Base-by-base conservation (phyloP, 1,140 invertebrate genomes). In the Tenebrio molitor region DNA sequence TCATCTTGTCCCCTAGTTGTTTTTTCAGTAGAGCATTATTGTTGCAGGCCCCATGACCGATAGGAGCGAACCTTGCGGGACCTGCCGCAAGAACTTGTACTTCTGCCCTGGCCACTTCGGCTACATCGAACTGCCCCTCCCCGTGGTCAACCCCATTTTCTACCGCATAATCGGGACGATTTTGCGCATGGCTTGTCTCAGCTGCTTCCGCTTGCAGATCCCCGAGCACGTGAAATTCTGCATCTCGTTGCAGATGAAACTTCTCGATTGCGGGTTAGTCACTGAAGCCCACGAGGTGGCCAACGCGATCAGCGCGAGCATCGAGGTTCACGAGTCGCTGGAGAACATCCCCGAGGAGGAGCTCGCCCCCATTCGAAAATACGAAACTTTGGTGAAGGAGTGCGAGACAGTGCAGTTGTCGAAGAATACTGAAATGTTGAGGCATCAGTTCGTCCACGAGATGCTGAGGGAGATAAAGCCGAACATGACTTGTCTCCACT, bases 21-120 rank as follows among this genome's bases (percentile, higher is more conserved):
- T n/a, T n/a, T n/a, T n/a, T n/a, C n/a, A n/a, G n/a, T n/a, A n/a
- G n/a, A n/a, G n/a, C n/a, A n/a, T n/a, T n/a, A n/a, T n/a, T n/a
- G 80, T 80, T 65, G 72, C 16, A 87, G 92, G 92, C 2, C 89
- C 91, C 1, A 72, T 86, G 1, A 84, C 84, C 39, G 86, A 88
- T 1, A 85, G 84, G 72, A 85, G 87, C 80, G 91, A 95, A 69
- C 84, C 88, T 4, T 99, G 97, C 85, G 83, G 83, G 7, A 98
- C 96, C 10, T 99, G 97, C 84, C 86, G 88, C 3, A 87, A 91
- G 69, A 87, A 84, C 72, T 79, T 86, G n/a, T 76, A 85, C 7
- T 85, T 89, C 69, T 99, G 97, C 84, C 89, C 91, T 0, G 97
- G 98, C 1, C 98, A 99, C 84, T 92, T 97, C 85, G 97, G 97